Conservation (phyloP, 1,140 invertebrate genomes). For the Zaprionus ghesquierei region DNA sequence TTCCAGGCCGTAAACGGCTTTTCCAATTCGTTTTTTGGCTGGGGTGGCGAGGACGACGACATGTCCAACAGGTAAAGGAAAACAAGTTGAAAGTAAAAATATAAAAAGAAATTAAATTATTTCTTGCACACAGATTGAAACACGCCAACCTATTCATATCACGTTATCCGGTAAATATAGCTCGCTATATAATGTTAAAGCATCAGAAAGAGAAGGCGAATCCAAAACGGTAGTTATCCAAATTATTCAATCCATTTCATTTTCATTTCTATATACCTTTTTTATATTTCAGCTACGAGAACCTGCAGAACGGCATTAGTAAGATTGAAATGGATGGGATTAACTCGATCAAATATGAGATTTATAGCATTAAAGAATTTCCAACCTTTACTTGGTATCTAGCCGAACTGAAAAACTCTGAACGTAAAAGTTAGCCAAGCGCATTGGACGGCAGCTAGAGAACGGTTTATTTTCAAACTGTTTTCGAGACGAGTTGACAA, state of each 20-base stretch:
- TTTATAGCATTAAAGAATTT: slow-evolving; percentile 87
- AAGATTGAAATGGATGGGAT: slow-evolving; percentile 93
- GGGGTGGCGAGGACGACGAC: slow-evolving; percentile 97
- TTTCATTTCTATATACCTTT: background rate
- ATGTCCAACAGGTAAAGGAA: slow-evolving; percentile 88
- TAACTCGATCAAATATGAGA: slow-evolving; percentile 92
- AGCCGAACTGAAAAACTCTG: slow-evolving; percentile 85
- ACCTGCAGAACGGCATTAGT: slow-evolving; percentile 91
- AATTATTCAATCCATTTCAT: background rate
- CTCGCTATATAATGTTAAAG: slow-evolving; percentile 94
- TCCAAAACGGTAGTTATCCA: slow-evolving; percentile 88
- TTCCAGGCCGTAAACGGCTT: slow-evolving; percentile 94
- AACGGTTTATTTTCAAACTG: background rate
- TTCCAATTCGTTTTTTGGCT: slow-evolving; percentile 96
- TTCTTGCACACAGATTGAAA: slow-evolving; percentile 84
- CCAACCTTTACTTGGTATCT: slow-evolving; percentile 90
- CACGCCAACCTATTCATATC: slow-evolving; percentile 91
- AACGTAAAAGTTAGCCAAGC: slow-evolving; percentile 71
- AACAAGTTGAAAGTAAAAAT: background rate
- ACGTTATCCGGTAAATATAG: slow-evolving; percentile 93
- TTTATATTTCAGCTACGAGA: slow-evolving; percentile 88
- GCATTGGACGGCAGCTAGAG: slow-evolving; percentile 3
- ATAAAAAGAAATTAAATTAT: slow-evolving; percentile 28
- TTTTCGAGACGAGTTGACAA: slow-evolving; percentile 2
- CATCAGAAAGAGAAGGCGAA: slow-evolving; percentile 95